Evolutionary conservation across 2,113 vertebrate species (phyloP).

Genomic region (Cathartes aura): DNA sequence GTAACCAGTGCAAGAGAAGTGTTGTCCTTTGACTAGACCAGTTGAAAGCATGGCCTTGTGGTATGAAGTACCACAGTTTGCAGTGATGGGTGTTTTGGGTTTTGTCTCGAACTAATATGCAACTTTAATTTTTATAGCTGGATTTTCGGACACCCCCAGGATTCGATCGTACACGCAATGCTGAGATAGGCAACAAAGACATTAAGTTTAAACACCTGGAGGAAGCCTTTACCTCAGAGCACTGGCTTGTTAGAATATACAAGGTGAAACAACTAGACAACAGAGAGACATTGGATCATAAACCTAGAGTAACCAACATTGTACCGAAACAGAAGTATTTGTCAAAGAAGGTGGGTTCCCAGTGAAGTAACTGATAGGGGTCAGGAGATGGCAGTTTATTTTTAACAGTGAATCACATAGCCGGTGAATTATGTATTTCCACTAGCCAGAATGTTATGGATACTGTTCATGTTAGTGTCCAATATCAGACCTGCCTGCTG

Average conservation of each 20-base stretch:
- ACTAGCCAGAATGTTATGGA: conserved; percentile 44
- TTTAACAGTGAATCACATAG: conserved; percentile 35
- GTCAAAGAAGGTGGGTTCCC: conserved; percentile 91
- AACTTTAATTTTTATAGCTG: conserved; percentile 79
- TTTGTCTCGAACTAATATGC: background rate
- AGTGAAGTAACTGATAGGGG: conserved; percentile 9
- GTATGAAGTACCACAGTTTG: background rate
- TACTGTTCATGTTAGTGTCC: conserved; percentile 42
- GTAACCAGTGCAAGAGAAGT: background rate
- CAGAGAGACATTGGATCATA: conserved; percentile 89
- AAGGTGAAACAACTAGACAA: conserved; percentile 96
- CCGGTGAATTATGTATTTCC: conserved; percentile 52
- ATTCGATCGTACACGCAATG: conserved; percentile 96
- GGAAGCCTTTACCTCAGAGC: conserved; percentile 97
- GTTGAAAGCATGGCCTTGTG: background rate
- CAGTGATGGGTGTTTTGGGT: background rate
- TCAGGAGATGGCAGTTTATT: background rate
- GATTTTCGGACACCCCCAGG: conserved; percentile 97
- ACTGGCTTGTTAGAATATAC: conserved; percentile 98
- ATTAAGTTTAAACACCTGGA: conserved; percentile 96
- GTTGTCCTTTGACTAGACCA: background rate
- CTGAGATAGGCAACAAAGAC: conserved; percentile 98
- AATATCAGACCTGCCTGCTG: conserved; percentile 35
- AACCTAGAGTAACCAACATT: conserved; percentile 88
- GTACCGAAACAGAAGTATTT: conserved; percentile 95